Evolutionary conservation across 2,888 invertebrate genomes (phyloP).

Genomic region (Catocala fraxini): DNA sequence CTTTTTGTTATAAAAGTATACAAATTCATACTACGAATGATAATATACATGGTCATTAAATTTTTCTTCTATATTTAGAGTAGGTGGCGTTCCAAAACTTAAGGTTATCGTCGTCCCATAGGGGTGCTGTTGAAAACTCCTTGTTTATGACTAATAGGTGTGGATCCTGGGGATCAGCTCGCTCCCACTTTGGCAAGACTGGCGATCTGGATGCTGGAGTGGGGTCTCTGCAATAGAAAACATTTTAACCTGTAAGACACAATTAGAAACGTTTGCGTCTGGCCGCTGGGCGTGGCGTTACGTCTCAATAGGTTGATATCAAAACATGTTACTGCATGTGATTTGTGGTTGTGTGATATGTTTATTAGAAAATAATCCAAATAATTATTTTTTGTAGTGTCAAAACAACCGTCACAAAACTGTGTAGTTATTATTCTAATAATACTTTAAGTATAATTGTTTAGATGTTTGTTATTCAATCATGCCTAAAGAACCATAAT

Average conservation of each 20-base stretch:
- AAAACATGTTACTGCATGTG: too few relatives aligned
- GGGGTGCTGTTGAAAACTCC: conserved; percentile 56
- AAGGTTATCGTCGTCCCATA: conserved; percentile 67
- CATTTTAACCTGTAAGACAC: not conserved
- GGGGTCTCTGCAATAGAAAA: conserved; percentile 67
- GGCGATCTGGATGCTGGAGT: conserved; percentile 55
- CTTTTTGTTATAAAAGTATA: not conserved
- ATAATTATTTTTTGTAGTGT: too few relatives aligned
- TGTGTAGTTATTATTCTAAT: too few relatives aligned
- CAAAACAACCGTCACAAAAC: too few relatives aligned
- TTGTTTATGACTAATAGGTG: conserved; percentile 66
- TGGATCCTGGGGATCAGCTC: conserved; percentile 55
- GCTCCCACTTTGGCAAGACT: conserved; percentile 63
- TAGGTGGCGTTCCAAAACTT: conserved; percentile 74
- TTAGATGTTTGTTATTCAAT: too few relatives aligned
- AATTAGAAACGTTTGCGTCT: too few relatives aligned
- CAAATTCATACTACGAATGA: not conserved
- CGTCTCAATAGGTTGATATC: too few relatives aligned
- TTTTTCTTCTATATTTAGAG: conserved; percentile 71
- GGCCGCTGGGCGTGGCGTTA: too few relatives aligned
- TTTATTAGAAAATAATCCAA: too few relatives aligned
- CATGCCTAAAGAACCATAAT: too few relatives aligned
- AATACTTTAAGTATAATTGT: too few relatives aligned
- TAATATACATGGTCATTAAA: conserved; percentile 6
- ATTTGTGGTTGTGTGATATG: too few relatives aligned